A percentile compares a stretch with the other conserved stretches of the same genome.
These are phyloP conservation scores for Watsonalla cultraria DNA, from an alignment of 2,888 invertebrate genomes.

Conservation along the genomic window DNA sequence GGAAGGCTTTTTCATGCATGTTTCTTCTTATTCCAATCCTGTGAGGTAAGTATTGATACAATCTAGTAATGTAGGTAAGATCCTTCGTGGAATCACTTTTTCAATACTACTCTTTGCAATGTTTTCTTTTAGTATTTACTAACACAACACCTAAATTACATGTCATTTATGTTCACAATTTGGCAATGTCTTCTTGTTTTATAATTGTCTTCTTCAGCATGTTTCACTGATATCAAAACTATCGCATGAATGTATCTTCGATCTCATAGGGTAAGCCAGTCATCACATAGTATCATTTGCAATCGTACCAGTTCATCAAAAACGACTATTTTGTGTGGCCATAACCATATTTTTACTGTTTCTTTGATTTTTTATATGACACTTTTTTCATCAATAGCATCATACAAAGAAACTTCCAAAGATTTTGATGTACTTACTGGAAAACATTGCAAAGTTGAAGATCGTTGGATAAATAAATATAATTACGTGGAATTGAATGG, in stretches of 20 bases:
- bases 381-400: slow-evolving; percentile 17
- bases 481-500: slow-evolving; percentile 2
- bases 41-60: slow-evolving; percentile 1
- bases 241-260: slow-evolving; percentile 43
- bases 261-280: slow-evolving; percentile 34
- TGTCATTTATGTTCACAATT: slow-evolving; percentile 13
- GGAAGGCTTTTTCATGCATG: slow-evolving; percentile 12
- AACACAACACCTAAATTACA: slow-evolving; percentile 35
- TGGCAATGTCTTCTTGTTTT: slow-evolving; percentile 43
- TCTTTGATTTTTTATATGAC: slow-evolving; percentile 24
- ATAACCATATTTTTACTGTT: slow-evolving; percentile 26
- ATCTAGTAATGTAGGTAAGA: slow-evolving; percentile 30
- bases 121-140: slow-evolving; percentile 58
- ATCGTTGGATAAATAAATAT: background rate
- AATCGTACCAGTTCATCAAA: slow-evolving; percentile 38
- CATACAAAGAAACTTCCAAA: slow-evolving; percentile 4
- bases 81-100: slow-evolving; percentile 29
- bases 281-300: slow-evolving; percentile 41
- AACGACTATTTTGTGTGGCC: slow-evolving; percentile 73
- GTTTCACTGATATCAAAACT: slow-evolving; percentile 36
- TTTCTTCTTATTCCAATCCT: no score
- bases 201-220: slow-evolving; percentile 44
- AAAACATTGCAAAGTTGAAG: slow-evolving; percentile 74
- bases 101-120: slow-evolving; percentile 70
- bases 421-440: slow-evolving; percentile 21